Conservation (phyloP, 2,797 vertebrate species). For the Euphonia xanthogaster region DNA sequence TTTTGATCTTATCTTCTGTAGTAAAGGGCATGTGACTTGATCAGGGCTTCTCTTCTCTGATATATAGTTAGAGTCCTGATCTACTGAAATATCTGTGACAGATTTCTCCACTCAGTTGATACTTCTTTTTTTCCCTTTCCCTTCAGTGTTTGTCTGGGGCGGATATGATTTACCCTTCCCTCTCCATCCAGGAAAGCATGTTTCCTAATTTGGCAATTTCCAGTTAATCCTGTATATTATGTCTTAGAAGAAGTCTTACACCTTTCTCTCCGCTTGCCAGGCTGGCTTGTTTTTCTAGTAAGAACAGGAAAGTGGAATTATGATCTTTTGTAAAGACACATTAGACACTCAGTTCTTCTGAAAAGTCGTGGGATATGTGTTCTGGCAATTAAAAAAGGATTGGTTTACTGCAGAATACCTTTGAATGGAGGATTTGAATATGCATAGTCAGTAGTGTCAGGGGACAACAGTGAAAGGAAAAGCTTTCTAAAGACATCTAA, state of each 20-base stretch:
- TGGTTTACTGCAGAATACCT: not conserved
- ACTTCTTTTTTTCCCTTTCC: not conserved
- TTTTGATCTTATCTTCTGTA: constrained; percentile 73
- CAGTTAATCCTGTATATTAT: not conserved
- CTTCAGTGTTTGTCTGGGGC: not conserved
- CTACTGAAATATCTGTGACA: not conserved
- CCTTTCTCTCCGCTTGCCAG: not conserved
- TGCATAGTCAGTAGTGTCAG: not conserved
- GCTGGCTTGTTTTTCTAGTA: not conserved
- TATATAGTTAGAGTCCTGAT: constrained; percentile 13
- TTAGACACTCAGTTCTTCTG: fast-evolving
- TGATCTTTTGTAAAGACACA: not conserved
- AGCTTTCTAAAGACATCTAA: not conserved
- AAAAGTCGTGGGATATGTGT: not conserved
- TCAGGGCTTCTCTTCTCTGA: constrained; percentile 15
- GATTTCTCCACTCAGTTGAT: not conserved
- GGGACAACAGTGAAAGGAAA: not conserved
- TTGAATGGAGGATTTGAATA: not conserved
- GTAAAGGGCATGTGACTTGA: constrained; percentile 32
- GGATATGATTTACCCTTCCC: not conserved
- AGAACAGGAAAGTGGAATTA: not conserved
- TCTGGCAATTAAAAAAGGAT: not conserved
- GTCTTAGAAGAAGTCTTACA: not conserved
- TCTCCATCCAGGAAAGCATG: not conserved
- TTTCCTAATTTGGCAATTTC: not conserved